Conservation (phyloP, 2,888 invertebrate species). For the Latrodectus elegans region DNA sequence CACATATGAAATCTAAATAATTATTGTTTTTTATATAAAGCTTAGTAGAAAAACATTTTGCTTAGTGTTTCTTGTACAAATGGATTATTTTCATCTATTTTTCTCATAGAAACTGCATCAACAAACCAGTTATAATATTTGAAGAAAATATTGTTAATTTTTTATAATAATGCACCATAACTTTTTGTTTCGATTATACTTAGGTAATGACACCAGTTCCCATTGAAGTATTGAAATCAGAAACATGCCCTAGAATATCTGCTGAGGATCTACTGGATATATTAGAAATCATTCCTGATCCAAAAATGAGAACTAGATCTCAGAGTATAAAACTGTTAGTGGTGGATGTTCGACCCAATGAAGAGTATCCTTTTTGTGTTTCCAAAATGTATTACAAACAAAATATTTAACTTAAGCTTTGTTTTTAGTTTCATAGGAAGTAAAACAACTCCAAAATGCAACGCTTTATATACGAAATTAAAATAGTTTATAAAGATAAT, state of each 20-base stretch:
- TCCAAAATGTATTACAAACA: not conserved
- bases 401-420: not conserved
- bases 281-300: slow-evolving; percentile 77
- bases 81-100: not conserved
- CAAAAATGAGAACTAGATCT: slow-evolving; percentile 72
- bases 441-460: too few species aligned
- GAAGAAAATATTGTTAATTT: not conserved
- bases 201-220: slow-evolving; percentile 84
- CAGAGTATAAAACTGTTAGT: slow-evolving; percentile 78
- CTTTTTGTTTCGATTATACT: slow-evolving; percentile 9
- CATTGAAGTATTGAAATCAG: slow-evolving; percentile 82
- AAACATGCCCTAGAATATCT: slow-evolving; percentile 88
- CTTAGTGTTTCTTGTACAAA: not conserved
- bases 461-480: too few species aligned
- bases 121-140: not conserved
- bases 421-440: too few species aligned
- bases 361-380: slow-evolving; percentile 79
- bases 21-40: not conserved
- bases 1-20: not conserved
- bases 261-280: slow-evolving; percentile 87
- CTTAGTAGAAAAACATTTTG: too few species aligned
- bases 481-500: too few species aligned
- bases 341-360: slow-evolving; percentile 82
- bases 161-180: not conserved
- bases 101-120: not conserved